These are phyloP conservation scores for Cataglyphis livida DNA, from an alignment of 2,888 invertebrate genomes.

Conservation along the genomic window DNA sequence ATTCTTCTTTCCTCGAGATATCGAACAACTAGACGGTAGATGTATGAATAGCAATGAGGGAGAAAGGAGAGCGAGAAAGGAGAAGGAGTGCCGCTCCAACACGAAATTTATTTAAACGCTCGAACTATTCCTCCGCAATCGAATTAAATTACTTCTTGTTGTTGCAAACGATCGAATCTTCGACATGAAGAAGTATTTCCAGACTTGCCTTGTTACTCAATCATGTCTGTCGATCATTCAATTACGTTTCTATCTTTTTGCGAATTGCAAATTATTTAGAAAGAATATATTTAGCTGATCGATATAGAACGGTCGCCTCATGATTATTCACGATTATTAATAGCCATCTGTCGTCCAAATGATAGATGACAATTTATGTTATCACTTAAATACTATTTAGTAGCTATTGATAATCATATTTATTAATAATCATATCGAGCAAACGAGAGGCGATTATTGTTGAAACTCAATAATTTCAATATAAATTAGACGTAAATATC, in stretches of 20 bases:
- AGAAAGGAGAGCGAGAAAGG: constrained; percentile 37
- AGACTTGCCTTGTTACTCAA: not conserved
- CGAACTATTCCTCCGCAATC: constrained; percentile 24
- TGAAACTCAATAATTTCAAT: not conserved
- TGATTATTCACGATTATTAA: not conserved
- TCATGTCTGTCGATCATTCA: not conserved
- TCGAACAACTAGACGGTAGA: constrained; percentile 65
- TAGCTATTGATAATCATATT: not conserved
- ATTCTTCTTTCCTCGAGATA: constrained; percentile 58
- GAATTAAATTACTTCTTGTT: constrained; percentile 37
- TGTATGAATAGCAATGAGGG: constrained; percentile 74
- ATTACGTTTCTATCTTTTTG: not conserved
- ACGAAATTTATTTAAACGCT: constrained; percentile 42
- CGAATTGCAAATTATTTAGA: constrained; percentile 3
- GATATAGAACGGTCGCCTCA: not conserved
- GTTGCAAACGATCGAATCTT: constrained; percentile 31
- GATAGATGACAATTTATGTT: constrained; percentile 9
- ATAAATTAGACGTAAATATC: not conserved
- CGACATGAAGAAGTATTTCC: not conserved
- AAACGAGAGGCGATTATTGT: not conserved
- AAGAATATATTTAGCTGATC: not conserved
- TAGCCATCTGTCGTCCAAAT: not conserved
- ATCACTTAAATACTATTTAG: constrained; percentile 21
- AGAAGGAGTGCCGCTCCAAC: constrained; percentile 36
- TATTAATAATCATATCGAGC: not conserved